A percentile compares a stretch with the other conserved stretches of the same genome.
These are phyloP conservation scores for Cavia aperea DNA, from an alignment of 2,113 vertebrate species.

Conservation along the genomic window DNA sequence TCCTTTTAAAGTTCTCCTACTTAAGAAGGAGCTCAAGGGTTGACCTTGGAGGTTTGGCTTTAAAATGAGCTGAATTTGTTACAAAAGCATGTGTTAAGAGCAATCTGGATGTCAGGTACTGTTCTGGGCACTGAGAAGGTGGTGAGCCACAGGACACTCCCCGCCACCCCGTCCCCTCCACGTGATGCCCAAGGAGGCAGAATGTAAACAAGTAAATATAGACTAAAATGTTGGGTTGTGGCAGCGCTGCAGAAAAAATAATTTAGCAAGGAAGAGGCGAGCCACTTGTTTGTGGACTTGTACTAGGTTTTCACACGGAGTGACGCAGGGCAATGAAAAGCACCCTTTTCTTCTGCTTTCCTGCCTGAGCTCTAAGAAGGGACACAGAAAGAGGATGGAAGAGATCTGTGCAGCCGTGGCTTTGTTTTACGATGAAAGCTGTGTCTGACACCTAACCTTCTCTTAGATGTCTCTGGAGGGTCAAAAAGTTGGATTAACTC, in stretches of 20 bases:
- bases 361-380: background rate
- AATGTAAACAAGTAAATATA: background rate
- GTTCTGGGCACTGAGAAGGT: background rate
- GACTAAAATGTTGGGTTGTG: background rate
- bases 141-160: background rate
- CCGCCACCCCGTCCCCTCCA: background rate
- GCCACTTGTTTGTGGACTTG: background rate
- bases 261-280: background rate
- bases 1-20: background rate
- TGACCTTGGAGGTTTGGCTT: background rate
- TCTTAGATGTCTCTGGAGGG: background rate
- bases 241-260: background rate
- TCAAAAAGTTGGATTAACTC: background rate
- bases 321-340: background rate
- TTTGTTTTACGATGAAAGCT: background rate
- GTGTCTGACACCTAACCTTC: background rate
- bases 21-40: background rate
- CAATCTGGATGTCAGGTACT: background rate
- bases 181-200: background rate
- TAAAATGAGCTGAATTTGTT: conserved; percentile 8
- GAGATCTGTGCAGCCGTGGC: background rate
- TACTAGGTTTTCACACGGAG: background rate
- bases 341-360: background rate
- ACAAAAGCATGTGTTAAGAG: background rate
- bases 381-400: background rate